phyloP scores from a whole-genome alignment of 2,888 invertebrate genomes.

The Spodoptera littoralis region DNA sequence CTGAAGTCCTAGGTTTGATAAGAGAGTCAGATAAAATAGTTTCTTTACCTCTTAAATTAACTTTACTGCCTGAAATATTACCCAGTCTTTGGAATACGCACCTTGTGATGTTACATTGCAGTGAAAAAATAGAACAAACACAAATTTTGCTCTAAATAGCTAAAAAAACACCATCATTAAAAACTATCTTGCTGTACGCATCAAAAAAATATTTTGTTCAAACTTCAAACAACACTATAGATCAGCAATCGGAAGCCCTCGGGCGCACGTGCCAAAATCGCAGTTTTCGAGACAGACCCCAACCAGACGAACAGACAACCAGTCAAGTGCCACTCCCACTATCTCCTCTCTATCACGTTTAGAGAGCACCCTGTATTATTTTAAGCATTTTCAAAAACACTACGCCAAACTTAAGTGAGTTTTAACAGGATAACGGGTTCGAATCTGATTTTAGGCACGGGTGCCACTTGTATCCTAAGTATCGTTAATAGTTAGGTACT shows the following conservation, averaged over 20 bases:
- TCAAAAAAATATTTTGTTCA: constrained; percentile 51
- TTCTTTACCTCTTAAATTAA: no score
- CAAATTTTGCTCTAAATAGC: no score
- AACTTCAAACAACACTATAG: constrained; percentile 23
- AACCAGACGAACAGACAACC: constrained; percentile 49
- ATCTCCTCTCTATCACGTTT: constrained; percentile 76
- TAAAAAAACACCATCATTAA: not conserved
- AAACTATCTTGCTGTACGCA: constrained; percentile 34
- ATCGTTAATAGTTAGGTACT: constrained; percentile 39
- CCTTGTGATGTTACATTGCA: no score
- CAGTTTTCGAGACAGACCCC: constrained; percentile 42
- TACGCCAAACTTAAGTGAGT: constrained; percentile 24
- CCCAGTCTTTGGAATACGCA: no score
- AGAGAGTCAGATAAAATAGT: no score
- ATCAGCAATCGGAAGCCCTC: constrained; percentile 43
- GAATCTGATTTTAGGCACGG: constrained; percentile 23
- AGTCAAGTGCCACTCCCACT: constrained; percentile 67
- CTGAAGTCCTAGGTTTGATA: no score
- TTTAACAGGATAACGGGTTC: constrained; percentile 41
- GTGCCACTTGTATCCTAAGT: constrained; percentile 16
- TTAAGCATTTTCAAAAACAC: constrained; percentile 40
- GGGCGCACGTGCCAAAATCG: constrained; percentile 58
- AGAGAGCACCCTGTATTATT: constrained; percentile 9
- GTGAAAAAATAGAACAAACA: no score
- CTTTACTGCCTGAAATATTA: no score